Percentiles rank a stretch among this genome's conserved stretches.
Conservation (phyloP, 2,888 invertebrate species). For the Cataglyphis altisquamis region DNA sequence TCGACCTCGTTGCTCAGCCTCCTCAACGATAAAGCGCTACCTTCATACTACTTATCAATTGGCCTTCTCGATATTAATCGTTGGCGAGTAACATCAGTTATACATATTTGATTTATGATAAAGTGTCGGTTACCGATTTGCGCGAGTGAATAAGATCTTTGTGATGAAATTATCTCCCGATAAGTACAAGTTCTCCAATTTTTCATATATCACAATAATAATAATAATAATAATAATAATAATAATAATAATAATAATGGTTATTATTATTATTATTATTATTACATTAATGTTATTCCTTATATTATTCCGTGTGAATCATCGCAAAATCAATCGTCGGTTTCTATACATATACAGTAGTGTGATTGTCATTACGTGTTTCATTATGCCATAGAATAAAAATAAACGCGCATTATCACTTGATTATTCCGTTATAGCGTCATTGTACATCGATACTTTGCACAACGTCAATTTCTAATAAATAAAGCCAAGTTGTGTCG, state of each 20-base stretch:
- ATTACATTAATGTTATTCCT: slow-evolving; percentile 45
- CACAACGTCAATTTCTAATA: slow-evolving; percentile 63
- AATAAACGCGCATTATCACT: slow-evolving; percentile 29
- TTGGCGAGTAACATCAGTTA: slow-evolving; percentile 78
- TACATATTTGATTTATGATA: slow-evolving; percentile 63
- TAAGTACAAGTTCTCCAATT: slow-evolving; percentile 24
- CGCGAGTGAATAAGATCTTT: slow-evolving; percentile 4
- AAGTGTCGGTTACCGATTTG: slow-evolving; percentile 76
- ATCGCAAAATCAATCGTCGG: slow-evolving; percentile 17
- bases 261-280: slow-evolving; percentile 18
- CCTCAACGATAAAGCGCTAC: slow-evolving; percentile 81
- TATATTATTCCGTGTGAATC: slow-evolving; percentile 17
- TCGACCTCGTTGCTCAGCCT: slow-evolving; percentile 81
- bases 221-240: background rate
- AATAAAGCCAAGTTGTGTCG: slow-evolving; percentile 29
- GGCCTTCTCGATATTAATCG: slow-evolving; percentile 84
- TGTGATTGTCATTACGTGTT: slow-evolving; percentile 46
- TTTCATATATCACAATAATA: slow-evolving; percentile 25
- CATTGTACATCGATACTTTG: slow-evolving; percentile 64
- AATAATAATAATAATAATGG: background rate
- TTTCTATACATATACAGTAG: slow-evolving; percentile 16
- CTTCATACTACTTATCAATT: slow-evolving; percentile 81
- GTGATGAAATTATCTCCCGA: background rate
- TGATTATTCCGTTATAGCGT: slow-evolving; percentile 48
- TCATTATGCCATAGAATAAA: slow-evolving; percentile 38